A percentile compares a stretch with the other conserved stretches of the same genome.
Conservation (phyloP, 2,113 vertebrate genomes). For the Loxodonta africana region DNA sequence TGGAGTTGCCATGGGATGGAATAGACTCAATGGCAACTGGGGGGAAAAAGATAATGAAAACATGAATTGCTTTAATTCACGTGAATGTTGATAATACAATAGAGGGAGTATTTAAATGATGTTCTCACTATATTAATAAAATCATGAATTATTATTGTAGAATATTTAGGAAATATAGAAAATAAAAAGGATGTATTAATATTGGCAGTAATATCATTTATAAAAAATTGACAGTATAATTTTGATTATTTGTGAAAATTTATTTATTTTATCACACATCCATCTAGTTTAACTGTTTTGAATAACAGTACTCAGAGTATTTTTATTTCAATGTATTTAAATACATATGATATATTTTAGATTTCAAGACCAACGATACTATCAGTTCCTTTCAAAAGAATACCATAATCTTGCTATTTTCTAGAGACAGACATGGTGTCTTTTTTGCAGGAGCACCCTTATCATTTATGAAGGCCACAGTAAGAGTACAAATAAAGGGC, state of each 20-base stretch:
- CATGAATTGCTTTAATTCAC: neutral
- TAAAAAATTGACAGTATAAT: neutral
- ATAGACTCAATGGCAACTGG: no score
- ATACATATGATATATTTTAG: constrained; percentile 39
- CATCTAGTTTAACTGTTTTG: neutral
- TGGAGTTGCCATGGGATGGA: no score
- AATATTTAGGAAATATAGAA: neutral
- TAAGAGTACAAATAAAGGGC: neutral
- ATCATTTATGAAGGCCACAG: neutral
- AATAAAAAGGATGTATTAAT: neutral
- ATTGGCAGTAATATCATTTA: neutral
- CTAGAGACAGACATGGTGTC: neutral
- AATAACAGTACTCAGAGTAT: neutral
- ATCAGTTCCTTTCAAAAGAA: neutral
- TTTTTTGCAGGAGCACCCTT: neutral
- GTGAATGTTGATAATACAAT: constrained; percentile 12
- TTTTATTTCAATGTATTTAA: neutral
- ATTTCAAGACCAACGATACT: neutral
- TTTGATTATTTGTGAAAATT: neutral
- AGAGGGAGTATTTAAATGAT: neutral
- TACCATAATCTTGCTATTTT: constrained; percentile 1
- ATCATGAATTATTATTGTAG: neutral
- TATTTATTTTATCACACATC: neutral
- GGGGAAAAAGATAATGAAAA: neutral
- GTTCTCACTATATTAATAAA: constrained; percentile 23